These are phyloP conservation scores for Leucosticte australis DNA, from an alignment of 2,113 vertebrate genomes.

Conservation along the genomic window DNA sequence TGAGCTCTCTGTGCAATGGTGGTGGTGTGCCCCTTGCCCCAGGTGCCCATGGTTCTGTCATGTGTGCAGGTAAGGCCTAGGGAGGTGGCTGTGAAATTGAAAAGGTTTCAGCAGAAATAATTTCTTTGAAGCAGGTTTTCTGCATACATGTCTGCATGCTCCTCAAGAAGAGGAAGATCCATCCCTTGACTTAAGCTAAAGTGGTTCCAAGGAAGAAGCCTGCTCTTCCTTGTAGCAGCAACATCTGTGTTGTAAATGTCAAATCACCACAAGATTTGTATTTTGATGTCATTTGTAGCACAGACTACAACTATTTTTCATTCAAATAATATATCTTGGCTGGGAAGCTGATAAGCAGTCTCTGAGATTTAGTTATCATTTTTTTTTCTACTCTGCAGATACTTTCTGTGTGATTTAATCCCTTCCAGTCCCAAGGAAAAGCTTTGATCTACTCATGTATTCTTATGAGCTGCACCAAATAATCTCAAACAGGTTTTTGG, in stretches of 20 bases:
- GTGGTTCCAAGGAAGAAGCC: neutral
- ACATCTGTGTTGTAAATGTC: neutral
- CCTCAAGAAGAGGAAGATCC: neutral
- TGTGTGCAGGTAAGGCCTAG: neutral
- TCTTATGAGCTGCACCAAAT: slow-evolving; percentile 1
- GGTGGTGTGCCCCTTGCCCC: neutral
- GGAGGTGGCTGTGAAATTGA: neutral
- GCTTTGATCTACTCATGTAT: neutral
- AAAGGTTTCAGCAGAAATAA: neutral
- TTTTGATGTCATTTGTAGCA: neutral
- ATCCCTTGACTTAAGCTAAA: neutral
- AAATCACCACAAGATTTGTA: neutral
- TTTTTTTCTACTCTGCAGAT: neutral
- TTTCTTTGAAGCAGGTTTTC: neutral
- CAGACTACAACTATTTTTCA: neutral
- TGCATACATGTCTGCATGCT: neutral
- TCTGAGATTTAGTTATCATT: neutral
- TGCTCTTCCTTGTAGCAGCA: neutral
- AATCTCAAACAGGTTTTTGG: neutral
- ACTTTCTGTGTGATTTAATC: neutral
- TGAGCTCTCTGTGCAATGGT: neutral
- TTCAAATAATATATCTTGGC: neutral
- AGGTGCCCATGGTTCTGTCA: neutral
- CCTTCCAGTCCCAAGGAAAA: neutral
- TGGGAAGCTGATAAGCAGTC: neutral